Evolutionary conservation across 2,797 vertebrate species (phyloP).

Genomic region (Phoxinus dragarum): DNA sequence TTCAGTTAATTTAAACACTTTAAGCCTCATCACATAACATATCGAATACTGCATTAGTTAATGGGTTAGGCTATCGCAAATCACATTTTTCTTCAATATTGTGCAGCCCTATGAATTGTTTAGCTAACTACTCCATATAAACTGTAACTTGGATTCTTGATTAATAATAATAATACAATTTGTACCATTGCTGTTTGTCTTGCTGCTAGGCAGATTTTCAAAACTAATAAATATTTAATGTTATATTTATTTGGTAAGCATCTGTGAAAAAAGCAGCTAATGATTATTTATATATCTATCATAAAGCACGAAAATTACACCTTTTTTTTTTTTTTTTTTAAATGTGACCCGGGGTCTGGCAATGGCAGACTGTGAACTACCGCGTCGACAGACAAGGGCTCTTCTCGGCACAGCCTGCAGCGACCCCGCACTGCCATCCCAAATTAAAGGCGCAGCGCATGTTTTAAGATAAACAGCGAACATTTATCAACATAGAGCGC

Average conservation of each 20-base stretch:
- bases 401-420: constrained; percentile 18
- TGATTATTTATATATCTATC: neutral
- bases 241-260: neutral
- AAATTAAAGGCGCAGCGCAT: constrained; percentile 31
- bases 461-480: constrained; percentile 21
- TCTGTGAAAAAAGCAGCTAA: neutral
- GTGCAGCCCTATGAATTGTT: neutral
- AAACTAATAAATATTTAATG: neutral
- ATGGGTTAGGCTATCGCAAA: too few relatives aligned
- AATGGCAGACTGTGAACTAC: neutral
- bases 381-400: constrained; percentile 8
- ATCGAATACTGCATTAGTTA: too few relatives aligned
- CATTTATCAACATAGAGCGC: neutral
- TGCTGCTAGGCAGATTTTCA: neutral
- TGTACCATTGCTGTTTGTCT: neutral
- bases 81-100: too few relatives aligned
- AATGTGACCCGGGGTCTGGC: constrained; percentile 3
- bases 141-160: neutral
- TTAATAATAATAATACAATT: neutral
- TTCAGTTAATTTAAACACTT: too few relatives aligned
- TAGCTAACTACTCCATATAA: neutral
- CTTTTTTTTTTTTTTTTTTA: neutral
- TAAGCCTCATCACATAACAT: too few relatives aligned
- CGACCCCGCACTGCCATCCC: constrained; percentile 12
- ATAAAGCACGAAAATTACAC: neutral